Conservation (phyloP, 37 sponge, comb jelly and placozoan species). For the Cliona cf. orientalis region DNA sequence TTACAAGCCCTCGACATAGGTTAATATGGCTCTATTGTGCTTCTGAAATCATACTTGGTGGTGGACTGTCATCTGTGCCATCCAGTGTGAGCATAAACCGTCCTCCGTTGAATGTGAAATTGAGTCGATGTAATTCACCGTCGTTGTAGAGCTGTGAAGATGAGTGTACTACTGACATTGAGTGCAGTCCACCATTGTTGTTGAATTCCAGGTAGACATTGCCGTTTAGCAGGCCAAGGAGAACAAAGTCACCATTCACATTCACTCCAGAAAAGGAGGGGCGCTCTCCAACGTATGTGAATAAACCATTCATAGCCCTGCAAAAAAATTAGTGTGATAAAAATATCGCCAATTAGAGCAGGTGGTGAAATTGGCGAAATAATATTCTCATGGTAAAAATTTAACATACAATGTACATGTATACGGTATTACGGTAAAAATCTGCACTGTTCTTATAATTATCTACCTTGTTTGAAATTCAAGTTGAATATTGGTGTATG, state of each 20-base stretch:
- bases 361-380: too few species aligned
- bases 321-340: too few species aligned
- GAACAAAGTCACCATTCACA: conserved; percentile 3
- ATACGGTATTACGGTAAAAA: neutral
- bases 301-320: too few species aligned
- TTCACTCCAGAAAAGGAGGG: neutral
- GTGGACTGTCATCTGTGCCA: neutral
- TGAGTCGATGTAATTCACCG: conserved; percentile 12
- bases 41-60: neutral
- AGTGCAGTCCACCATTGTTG: conserved; percentile 3
- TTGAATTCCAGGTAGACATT: conserved; percentile 17
- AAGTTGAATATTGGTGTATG: conserved; percentile 4
- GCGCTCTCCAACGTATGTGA: too few species aligned
- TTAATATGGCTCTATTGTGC: too few species aligned
- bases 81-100: neutral
- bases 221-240: conserved; percentile 15
- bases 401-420: neutral
- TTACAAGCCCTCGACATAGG: too few species aligned
- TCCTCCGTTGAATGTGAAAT: conserved; percentile 1
- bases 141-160: conserved; percentile 39
- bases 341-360: too few species aligned
- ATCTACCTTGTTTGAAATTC: conserved; percentile 48
- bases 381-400: too few species aligned
- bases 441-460: neutral
- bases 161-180: neutral